Evolutionary conservation across 2,113 vertebrate genomes (phyloP).

Genomic region (Pelmatolapia mariae): DNA sequence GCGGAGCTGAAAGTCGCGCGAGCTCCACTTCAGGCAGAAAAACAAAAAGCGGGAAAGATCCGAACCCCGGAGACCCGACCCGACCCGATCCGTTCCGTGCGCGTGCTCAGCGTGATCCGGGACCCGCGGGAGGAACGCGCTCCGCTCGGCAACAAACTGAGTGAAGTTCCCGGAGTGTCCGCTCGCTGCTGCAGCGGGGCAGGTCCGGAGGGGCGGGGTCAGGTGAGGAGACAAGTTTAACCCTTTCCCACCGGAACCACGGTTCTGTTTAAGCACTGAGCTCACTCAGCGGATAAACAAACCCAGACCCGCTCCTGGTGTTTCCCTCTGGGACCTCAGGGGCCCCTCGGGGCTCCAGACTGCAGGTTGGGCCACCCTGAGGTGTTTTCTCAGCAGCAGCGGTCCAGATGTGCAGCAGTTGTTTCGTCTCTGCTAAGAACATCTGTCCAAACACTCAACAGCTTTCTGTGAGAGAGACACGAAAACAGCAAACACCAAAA

Average conservation of each 20-base stretch:
- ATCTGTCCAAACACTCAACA: slow-evolving; percentile 34
- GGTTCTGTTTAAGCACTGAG: rapidly evolving
- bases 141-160: not conserved
- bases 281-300: not conserved
- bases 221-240: slow-evolving; percentile 18
- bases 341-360: not conserved
- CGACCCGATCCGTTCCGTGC: not conserved
- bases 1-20: not conserved
- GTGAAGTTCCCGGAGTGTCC: slow-evolving; percentile 6
- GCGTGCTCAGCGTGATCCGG: not conserved
- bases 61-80: not conserved
- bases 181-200: slow-evolving; percentile 12
- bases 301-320: not conserved
- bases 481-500: not conserved
- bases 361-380: slow-evolving; percentile 6
- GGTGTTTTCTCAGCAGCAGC: not conserved
- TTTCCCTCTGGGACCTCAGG: not conserved
- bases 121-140: not conserved
- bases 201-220: slow-evolving; percentile 34
- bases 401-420: slow-evolving; percentile 3
- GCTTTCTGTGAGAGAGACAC: not conserved
- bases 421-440: not conserved
- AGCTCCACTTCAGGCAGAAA: not conserved
- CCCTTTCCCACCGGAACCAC: not conserved
- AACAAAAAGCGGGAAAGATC: not conserved